A percentile compares a stretch with the other conserved stretches of the same genome.
Conservation (phyloP, 2,113 vertebrate species). For the Cyphomyrus plagiostoma region DNA sequence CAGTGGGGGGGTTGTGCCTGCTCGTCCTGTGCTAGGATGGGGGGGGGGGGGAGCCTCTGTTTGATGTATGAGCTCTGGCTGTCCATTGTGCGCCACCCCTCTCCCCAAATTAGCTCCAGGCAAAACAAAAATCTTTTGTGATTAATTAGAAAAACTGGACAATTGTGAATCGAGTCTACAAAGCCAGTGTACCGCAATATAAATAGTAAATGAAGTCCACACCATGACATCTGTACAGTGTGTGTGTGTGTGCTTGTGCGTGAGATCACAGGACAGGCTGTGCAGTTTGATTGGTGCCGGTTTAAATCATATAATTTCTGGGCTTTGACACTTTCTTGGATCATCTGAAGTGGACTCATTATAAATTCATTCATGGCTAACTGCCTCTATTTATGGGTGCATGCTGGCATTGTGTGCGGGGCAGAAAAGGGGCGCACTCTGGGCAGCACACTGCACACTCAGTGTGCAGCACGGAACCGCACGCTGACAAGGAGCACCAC, state of each 20-base stretch:
- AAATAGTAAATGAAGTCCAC: slow-evolving; percentile 74
- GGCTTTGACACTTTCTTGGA: slow-evolving; percentile 48
- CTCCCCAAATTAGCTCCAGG: slow-evolving; percentile 72
- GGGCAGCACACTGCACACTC: background rate
- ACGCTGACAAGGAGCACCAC: background rate
- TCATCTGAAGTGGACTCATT: slow-evolving; percentile 39
- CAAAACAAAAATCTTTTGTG: slow-evolving; percentile 86
- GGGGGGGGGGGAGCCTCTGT: slow-evolving; percentile 49
- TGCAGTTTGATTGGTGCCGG: slow-evolving; percentile 53
- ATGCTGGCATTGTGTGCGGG: background rate
- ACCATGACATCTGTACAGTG: slow-evolving; percentile 51
- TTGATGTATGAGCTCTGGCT: slow-evolving; percentile 80
- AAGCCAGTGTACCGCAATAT: slow-evolving; percentile 67
- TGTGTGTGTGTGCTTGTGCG: slow-evolving; percentile 44
- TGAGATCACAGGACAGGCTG: slow-evolving; percentile 53
- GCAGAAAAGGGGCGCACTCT: background rate
- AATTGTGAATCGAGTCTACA: slow-evolving; percentile 77
- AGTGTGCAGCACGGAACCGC: background rate
- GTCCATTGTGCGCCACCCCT: slow-evolving; percentile 75
- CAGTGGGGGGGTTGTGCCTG: background rate
- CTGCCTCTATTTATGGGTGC: slow-evolving; percentile 9
- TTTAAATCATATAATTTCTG: slow-evolving; percentile 56
- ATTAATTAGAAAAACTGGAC: slow-evolving; percentile 90
- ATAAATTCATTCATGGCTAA: slow-evolving; percentile 24
- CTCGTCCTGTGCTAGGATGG: too few species aligned